Percentiles rank a stretch among this genome's conserved stretches.
Evolutionary conservation across 2,888 invertebrate genomes (phyloP).

Genomic region (Idaea straminata): DNA sequence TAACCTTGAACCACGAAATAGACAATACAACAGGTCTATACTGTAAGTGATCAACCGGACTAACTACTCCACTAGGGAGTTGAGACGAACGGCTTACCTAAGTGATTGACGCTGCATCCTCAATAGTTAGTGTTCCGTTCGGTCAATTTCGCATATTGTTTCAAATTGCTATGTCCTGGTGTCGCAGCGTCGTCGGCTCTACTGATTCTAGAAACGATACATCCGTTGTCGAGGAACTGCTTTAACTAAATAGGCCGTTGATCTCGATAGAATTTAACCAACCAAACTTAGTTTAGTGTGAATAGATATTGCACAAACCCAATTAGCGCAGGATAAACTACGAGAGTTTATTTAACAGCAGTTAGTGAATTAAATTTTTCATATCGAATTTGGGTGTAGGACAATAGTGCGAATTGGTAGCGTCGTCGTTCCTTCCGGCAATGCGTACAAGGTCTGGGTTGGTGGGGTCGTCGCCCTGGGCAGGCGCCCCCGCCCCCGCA

Average conservation of each 20-base stretch:
- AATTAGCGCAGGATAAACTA: neutral
- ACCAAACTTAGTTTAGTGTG: slow-evolving; percentile 29
- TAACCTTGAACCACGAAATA: no score
- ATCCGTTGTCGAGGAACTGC: slow-evolving; percentile 1
- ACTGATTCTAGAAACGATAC: slow-evolving; percentile 9
- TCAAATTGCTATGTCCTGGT: slow-evolving; percentile 52
- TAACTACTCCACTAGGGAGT: no score
- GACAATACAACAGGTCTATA: no score
- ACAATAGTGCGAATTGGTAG: slow-evolving; percentile 49
- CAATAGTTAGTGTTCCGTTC: slow-evolving; percentile 16
- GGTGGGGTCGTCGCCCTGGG: slow-evolving; percentile 60
- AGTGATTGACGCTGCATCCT: slow-evolving; percentile 24
- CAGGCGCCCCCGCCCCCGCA: slow-evolving; percentile 26
- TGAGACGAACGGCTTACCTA: slow-evolving; percentile 8
- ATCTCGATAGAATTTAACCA: slow-evolving; percentile 15
- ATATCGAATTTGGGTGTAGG: slow-evolving; percentile 16
- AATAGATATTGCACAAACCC: neutral
- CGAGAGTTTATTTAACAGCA: slow-evolving; percentile 12
- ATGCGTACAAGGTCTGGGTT: slow-evolving; percentile 69
- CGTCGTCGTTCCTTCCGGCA: slow-evolving; percentile 54
- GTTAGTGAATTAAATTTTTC: slow-evolving; percentile 9
- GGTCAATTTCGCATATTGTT: slow-evolving; percentile 40
- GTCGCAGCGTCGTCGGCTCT: slow-evolving; percentile 4
- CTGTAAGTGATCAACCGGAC: no score
- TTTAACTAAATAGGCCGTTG: slow-evolving; percentile 19